phyloP scores from a whole-genome alignment of 2,888 invertebrate species.

The Hydrotaea cyrtoneurina region DNA sequence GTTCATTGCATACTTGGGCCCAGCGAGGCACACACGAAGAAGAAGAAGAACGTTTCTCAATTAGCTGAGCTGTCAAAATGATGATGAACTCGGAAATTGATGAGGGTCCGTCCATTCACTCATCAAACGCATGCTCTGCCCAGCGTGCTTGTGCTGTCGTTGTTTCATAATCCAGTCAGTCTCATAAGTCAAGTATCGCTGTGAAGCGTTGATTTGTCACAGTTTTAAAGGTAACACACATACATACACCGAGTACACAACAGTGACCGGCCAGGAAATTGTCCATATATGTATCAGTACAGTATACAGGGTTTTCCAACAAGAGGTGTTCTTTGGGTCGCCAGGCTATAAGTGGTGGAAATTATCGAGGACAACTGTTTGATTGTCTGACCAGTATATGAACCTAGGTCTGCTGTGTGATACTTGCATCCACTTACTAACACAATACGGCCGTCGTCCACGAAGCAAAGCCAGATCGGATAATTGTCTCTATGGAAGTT shows the following conservation, averaged over 20 bases:
- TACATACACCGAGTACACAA: not conserved
- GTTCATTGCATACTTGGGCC: slow-evolving; percentile 52
- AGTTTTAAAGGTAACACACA: slow-evolving; percentile 60
- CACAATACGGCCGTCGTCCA: no score
- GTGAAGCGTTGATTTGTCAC: slow-evolving; percentile 69
- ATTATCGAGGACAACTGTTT: no score
- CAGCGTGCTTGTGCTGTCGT: slow-evolving; percentile 19
- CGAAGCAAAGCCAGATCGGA: no score
- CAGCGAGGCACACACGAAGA: slow-evolving; percentile 60
- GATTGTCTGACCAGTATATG: no score
- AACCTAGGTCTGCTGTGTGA: no score
- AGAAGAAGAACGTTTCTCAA: slow-evolving; percentile 74
- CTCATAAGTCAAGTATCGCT: slow-evolving; percentile 48
- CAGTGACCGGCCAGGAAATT: not conserved
- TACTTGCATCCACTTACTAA: no score
- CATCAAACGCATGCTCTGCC: slow-evolving; percentile 47
- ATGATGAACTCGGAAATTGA: slow-evolving; percentile 75
- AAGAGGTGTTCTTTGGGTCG: no score
- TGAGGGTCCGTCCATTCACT: slow-evolving; percentile 74
- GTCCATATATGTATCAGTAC: not conserved
- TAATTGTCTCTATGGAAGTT: no score
- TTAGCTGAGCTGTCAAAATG: slow-evolving; percentile 79
- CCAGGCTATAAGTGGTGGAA: no score
- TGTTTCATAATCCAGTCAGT: slow-evolving; percentile 41
- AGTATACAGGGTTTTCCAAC: no score